phyloP scores from a whole-genome alignment of 2,888 invertebrate species.

The Pristionchus fissidentatus region DNA sequence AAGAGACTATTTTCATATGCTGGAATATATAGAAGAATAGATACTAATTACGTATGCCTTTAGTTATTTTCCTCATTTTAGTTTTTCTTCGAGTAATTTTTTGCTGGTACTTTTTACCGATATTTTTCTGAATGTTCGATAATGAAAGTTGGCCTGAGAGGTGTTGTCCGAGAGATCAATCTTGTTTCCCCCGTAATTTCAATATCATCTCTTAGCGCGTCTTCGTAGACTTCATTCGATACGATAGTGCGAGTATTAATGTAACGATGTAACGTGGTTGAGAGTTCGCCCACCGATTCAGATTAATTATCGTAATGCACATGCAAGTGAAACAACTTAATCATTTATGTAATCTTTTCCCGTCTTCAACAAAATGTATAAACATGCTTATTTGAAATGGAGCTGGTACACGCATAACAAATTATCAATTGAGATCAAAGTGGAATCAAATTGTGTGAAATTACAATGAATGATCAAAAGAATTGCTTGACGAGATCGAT shows the following conservation, averaged over 20 bases:
- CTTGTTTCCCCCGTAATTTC: neutral
- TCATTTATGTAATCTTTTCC: neutral
- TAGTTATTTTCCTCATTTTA: neutral
- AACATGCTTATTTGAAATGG: neutral
- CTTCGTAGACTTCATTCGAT: neutral
- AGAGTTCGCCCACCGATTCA: neutral
- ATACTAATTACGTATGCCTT: neutral
- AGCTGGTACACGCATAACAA: neutral
- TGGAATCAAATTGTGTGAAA: neutral
- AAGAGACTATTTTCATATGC: conserved; percentile 8
- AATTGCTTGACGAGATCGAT: neutral
- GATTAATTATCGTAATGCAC: conserved; percentile 6
- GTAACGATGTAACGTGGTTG: conserved; percentile 28
- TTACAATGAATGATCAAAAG: neutral
- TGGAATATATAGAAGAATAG: conserved; percentile 27
- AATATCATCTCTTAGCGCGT: too few species aligned
- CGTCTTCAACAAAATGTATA: conserved; percentile 10
- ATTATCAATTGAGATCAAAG: neutral
- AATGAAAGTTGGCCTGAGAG: neutral
- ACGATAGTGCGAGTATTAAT: conserved; percentile 18
- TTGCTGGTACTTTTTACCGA: neutral
- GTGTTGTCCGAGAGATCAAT: too few species aligned
- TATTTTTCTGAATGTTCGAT: neutral
- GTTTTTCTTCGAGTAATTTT: neutral
- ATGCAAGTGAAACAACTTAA: neutral